Conservation (phyloP, 2,888 invertebrate genomes). For the Protula sp. region DNA sequence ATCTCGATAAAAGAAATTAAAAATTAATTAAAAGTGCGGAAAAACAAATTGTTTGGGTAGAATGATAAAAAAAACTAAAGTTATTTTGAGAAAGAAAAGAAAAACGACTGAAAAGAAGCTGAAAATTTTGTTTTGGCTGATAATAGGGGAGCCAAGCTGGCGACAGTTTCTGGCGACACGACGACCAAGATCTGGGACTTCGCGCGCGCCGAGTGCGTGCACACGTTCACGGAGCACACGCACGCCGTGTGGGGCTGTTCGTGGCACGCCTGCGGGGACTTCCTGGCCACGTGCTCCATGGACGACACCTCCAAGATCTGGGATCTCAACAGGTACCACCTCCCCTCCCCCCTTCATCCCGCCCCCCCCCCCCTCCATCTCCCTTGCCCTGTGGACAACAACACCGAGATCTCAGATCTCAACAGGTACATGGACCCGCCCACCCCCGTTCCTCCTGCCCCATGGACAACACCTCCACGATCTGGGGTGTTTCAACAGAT, state of each 20-base stretch:
- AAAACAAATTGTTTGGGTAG: no score
- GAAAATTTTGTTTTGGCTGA: no score
- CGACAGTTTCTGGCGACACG: constrained; percentile 52
- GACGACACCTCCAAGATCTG: constrained; percentile 52
- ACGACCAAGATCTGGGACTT: constrained; percentile 55
- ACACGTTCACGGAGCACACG: constrained; percentile 53
- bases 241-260: constrained; percentile 52
- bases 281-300: constrained; percentile 53
- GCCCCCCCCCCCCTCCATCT: not conserved
- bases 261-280: constrained; percentile 53
- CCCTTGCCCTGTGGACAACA: not conserved
- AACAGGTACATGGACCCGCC: not conserved
- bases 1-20: no score
- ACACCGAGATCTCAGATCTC: not conserved
- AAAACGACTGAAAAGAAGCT: no score
- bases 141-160: constrained; percentile 48
- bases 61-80: no score
- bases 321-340: constrained; percentile 47
- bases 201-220: constrained; percentile 49
- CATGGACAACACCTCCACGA: no score
- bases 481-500: no score
- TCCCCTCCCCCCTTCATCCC: not conserved
- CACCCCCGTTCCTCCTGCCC: not conserved
- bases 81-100: no score
- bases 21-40: no score